These are phyloP conservation scores for Polypedilum pembai DNA, from an alignment of 1,140 invertebrate species.

Conservation along the genomic window DNA sequence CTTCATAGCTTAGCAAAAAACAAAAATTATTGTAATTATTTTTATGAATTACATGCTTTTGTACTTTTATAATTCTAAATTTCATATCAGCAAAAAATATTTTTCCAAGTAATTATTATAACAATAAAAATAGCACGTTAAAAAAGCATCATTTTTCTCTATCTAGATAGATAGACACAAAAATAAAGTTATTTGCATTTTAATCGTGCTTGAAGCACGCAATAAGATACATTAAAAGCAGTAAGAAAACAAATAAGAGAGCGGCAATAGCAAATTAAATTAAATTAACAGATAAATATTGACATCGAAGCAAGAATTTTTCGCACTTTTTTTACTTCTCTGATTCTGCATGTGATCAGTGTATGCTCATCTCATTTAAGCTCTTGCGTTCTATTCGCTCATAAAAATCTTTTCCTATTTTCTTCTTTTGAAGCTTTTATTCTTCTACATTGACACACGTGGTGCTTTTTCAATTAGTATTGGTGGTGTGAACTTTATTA, in stretches of 20 bases:
- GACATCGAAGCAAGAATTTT: not conserved
- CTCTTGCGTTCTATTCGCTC: not conserved
- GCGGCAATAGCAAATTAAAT: not conserved
- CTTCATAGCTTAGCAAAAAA: no score
- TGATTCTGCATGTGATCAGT: not conserved
- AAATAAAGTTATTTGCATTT: not conserved
- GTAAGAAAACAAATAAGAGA: not conserved
- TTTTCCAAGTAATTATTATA: not conserved
- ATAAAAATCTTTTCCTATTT: not conserved
- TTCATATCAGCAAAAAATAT: not conserved
- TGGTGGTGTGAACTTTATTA: constrained; percentile 3
- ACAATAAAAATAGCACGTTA: not conserved
- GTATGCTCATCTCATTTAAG: not conserved
- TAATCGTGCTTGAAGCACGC: not conserved
- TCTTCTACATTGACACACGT: no score
- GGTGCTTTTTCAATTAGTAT: not conserved
- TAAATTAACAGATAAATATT: not conserved
- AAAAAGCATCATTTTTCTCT: not conserved
- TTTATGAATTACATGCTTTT: no score
- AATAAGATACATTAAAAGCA: not conserved
- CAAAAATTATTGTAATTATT: no score
- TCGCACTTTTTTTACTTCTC: not conserved
- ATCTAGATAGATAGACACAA: not conserved
- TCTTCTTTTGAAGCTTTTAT: not conserved
- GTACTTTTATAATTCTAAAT: not conserved